Base-by-base conservation (phyloP, 2,888 invertebrate genomes). In the Nephrotoma guestfalica region DNA sequence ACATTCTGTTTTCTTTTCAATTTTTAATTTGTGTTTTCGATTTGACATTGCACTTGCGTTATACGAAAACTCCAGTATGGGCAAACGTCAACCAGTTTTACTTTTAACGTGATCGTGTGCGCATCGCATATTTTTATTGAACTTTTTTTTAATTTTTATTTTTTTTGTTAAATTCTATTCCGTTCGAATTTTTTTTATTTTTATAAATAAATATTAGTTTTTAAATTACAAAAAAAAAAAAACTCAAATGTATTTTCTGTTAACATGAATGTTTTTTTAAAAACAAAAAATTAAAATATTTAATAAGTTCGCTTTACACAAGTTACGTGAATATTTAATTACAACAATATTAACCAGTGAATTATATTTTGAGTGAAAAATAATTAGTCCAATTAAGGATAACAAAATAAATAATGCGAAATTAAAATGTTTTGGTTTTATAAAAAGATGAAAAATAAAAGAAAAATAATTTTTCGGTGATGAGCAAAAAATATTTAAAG, bases 41-140 rank as follows among this genome's bases (percentile, higher is more conserved):
- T 84, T 84, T 84, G 84, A 84, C 84, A 84, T 84, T 84, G 84
- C 84, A 84, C 84, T 84, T 84, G 84, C 84, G 84, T 84, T 84
- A 84, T 15, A 84, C 42, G 41, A 42, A 84, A 84, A 84, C 84
- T 84, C 84, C 84, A 41, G 84, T 84, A 41, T 84, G 84, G 7
- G 84, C 15, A 51, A 51, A 87, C 71, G 51, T 88, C 89, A 90
- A 90, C 90, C 89, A 91, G 91, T 91, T 90, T 90, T 90, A 89
- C 90, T 89, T 91, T 90, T 90, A 91, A 90, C 91, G 90, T 91
- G 89, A 90, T 89, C 89, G 89, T 90, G 90, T 90, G 89, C 90
- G 90, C 90, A 90, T 90, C 90, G 90, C 84, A 42, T 84, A 84
- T 41, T 84, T 84, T 84, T 84, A 84, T 41, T 41, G 42, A 84